Evolutionary conservation across 1,140 invertebrate species (phyloP).

Genomic region (Monomorium pharaonis): DNA sequence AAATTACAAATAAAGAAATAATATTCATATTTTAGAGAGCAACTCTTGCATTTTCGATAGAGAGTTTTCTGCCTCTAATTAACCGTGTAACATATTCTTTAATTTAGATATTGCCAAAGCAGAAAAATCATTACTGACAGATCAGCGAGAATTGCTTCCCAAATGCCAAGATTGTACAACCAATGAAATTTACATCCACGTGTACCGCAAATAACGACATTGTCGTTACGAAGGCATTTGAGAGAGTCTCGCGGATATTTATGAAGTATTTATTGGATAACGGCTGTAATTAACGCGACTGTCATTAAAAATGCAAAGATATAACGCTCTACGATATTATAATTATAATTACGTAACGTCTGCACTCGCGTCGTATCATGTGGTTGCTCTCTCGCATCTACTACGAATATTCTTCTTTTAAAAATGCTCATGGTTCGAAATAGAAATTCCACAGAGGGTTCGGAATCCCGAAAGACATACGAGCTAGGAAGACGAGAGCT

Average conservation of each 20-base stretch:
- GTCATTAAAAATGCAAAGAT: background rate
- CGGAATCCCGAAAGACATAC: conserved; percentile 31
- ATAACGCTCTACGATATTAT: conserved; percentile 6
- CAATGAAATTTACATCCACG: background rate
- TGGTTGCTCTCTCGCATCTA: background rate
- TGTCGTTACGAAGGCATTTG: background rate
- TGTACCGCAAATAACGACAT: background rate
- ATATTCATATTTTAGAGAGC: background rate
- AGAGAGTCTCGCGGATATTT: background rate
- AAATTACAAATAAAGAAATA: background rate
- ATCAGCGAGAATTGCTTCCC: background rate
- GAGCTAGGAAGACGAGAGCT: conserved; percentile 62
- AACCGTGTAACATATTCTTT: background rate
- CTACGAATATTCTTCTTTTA: background rate
- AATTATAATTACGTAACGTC: conserved; percentile 16
- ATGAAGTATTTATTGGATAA: conserved; percentile 6
- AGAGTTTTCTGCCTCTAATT: background rate
- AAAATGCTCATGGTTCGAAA: background rate
- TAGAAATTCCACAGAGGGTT: conserved; percentile 33
- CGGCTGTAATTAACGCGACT: background rate
- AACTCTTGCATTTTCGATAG: background rate
- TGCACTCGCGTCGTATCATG: background rate
- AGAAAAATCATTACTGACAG: background rate
- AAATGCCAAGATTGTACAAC: background rate
- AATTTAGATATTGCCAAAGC: background rate